Conservation (phyloP, 1,140 invertebrate species). For the Aphis craccivora region DNA sequence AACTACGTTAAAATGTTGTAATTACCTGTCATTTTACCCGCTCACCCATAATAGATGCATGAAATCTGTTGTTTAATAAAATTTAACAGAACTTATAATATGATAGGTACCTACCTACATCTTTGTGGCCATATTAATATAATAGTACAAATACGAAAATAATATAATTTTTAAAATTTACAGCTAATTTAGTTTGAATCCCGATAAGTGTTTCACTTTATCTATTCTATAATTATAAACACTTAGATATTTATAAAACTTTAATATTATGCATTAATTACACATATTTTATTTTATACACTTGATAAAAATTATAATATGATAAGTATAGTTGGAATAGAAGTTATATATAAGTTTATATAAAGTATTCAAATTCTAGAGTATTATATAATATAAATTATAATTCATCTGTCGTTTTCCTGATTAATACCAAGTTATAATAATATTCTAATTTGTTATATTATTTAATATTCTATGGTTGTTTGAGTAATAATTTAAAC, state of each 20-base stretch:
- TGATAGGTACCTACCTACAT: neutral
- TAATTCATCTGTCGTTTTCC: neutral
- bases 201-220: neutral
- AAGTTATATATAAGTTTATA: neutral
- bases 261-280: neutral
- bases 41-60: neutral
- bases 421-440: slow-evolving; percentile 25
- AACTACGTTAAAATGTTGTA: slow-evolving; percentile 23
- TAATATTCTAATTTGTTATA: neutral
- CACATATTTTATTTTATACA: neutral
- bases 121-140: neutral
- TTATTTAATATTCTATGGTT: slow-evolving; percentile 10
- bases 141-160: neutral
- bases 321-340: neutral
- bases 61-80: neutral
- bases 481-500: slow-evolving; percentile 10
- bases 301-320: neutral
- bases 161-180: neutral
- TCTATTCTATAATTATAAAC: neutral
- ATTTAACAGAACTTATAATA: neutral
- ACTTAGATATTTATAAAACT: neutral
- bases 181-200: neutral
- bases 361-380: neutral
- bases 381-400: neutral
- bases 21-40: slow-evolving; percentile 49